Evolutionary conservation across 37 sponge, comb jelly and placozoan species (phyloP), one percentile per base, ranked within the genome.

Genomic region (Halisarca cf. caerulea): DNA sequence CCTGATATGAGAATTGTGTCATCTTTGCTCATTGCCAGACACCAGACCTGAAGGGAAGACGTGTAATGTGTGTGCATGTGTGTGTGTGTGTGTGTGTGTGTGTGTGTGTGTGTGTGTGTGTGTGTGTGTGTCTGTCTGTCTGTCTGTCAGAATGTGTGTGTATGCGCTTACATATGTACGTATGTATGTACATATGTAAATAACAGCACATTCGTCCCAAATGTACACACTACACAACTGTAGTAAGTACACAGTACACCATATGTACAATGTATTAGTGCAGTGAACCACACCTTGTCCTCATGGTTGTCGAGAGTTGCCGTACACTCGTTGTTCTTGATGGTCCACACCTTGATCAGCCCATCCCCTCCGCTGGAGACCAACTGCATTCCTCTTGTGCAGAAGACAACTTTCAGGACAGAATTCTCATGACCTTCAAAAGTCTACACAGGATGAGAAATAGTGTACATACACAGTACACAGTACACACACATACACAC

Each of bases 361-460:
- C 98, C 98, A 91, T 98, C 96, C 37, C 89, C 84, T 55, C 91
- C 94, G 84, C 94, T 91, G 59, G 83, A 95, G 7, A 84, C 92
- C 17, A 99, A 38, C 82, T 96, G 97, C 84, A 87, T 92, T 3
- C 99, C 99, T 83, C 83, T 84, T 30, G 92, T 81, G 55, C 92
- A 82, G 83, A 96, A 99, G 33, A 81, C 59, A 20, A 85, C 90
- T 27, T 94, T 93, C 41, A 99, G 86, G 3, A 96, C 94, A 17
- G 97, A 94, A 55, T 60, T 87, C 39, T 89, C 83, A 74, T 99
- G 99, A 0, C 99, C 95, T 80, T 99, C 95, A 84, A 96, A 96
- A 18, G 99, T 96, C 78, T 84, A 57, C 54, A 83, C 79, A 32
- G 73, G 9, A 9, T 24, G 68, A 9, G 27, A 66, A 27, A 27